Conservation (phyloP, 2,888 invertebrate species). For the Monopis laevigella region DNA sequence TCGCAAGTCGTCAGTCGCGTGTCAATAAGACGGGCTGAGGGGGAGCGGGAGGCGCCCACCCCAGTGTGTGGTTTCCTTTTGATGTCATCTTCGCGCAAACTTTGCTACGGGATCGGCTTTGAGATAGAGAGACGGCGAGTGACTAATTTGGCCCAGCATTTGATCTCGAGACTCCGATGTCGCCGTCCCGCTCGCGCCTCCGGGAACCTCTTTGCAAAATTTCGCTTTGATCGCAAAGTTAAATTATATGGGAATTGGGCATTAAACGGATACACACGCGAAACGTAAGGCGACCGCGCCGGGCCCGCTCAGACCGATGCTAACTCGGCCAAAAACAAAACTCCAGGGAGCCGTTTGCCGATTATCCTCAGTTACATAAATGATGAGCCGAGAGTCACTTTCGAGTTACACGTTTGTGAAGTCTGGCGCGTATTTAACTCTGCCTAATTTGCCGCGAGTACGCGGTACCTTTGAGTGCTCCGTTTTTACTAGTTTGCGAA, state of each 20-base stretch:
- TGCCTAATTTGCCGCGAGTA: slow-evolving; percentile 65
- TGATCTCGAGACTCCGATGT: slow-evolving; percentile 61
- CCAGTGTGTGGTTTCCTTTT: slow-evolving; percentile 68
- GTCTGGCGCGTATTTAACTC: slow-evolving; percentile 65
- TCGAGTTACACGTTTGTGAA: not conserved
- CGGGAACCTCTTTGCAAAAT: slow-evolving; percentile 66
- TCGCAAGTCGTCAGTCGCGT: slow-evolving; percentile 57
- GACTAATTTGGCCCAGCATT: slow-evolving; percentile 69
- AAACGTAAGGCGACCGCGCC: slow-evolving; percentile 27
- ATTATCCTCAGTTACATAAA: slow-evolving; percentile 41
- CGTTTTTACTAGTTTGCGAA: slow-evolving; percentile 68
- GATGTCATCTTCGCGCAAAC: slow-evolving; percentile 69
- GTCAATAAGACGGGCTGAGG: slow-evolving; percentile 63
- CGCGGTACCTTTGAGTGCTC: slow-evolving; percentile 51
- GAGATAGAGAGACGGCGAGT: slow-evolving; percentile 69
- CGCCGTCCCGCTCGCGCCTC: slow-evolving; percentile 54
- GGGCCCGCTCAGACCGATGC: slow-evolving; percentile 28
- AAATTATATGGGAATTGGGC: slow-evolving; percentile 68
- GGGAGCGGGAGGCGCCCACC: slow-evolving; percentile 36
- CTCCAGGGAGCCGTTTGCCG: slow-evolving; percentile 41
- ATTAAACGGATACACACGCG: slow-evolving; percentile 66
- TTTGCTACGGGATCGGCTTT: slow-evolving; percentile 68
- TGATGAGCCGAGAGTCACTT: slow-evolving; percentile 39
- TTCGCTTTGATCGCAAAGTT: slow-evolving; percentile 68
- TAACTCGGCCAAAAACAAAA: slow-evolving; percentile 40